phyloP scores from a whole-genome alignment of 2,113 vertebrate species.

The Grammomys dolichurus region DNA sequence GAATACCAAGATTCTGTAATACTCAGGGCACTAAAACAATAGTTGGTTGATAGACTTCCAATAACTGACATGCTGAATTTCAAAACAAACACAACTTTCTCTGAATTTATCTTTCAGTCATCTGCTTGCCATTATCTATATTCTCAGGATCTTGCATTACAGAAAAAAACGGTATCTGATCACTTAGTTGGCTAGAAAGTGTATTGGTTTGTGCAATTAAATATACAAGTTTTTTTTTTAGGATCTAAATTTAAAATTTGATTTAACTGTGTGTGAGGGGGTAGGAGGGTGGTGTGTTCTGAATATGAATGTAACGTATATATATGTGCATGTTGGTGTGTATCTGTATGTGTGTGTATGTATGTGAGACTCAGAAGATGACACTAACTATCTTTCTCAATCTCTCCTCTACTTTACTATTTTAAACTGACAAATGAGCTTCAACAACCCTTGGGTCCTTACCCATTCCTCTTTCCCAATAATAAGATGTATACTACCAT shows the following conservation, averaged over 20 bases:
- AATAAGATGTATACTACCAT: background rate
- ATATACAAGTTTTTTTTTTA: constrained; percentile 9
- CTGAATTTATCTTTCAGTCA: constrained; percentile 13
- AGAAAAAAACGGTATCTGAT: constrained; percentile 70
- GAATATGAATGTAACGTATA: too few relatives aligned
- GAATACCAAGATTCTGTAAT: too few relatives aligned
- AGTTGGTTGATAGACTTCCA: too few relatives aligned
- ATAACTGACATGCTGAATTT: too few relatives aligned
- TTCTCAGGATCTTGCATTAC: constrained; percentile 29
- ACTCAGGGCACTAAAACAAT: too few relatives aligned
- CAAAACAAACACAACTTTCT: too few relatives aligned
- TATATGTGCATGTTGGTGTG: background rate
- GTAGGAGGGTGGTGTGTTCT: background rate
- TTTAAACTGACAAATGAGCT: background rate
- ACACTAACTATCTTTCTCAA: background rate
- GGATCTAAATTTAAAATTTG: constrained; percentile 66
- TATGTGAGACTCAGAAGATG: background rate
- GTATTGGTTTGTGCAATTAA: constrained; percentile 73
- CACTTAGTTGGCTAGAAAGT: constrained; percentile 71
- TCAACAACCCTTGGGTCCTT: background rate
- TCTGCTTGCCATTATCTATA: constrained; percentile 32
- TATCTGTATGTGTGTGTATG: background rate
- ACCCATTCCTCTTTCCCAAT: background rate
- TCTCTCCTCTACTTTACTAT: background rate
- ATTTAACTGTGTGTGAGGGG: constrained; percentile 22